A percentile compares a stretch with the other conserved stretches of the same genome.
phyloP scores from a whole-genome alignment of 2,888 invertebrate species.

The Orthonevra nobilis region DNA sequence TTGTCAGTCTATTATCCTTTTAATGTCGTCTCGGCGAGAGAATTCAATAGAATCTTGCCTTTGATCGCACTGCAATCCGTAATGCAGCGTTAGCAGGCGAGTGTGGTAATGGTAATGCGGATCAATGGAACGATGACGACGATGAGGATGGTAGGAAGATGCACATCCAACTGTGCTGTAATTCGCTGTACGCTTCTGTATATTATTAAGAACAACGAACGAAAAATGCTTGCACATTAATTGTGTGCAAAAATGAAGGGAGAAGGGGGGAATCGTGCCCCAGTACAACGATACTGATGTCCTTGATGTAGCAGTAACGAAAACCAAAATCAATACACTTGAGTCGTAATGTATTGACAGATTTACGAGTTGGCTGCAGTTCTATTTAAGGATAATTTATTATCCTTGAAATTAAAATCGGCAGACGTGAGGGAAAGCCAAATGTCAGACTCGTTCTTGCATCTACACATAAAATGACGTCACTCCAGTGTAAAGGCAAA shows the following conservation, averaged over 20 bases:
- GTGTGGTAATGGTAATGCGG: constrained; percentile 39
- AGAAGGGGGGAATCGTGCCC: no score
- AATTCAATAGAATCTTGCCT: constrained; percentile 54
- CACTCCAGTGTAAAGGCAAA: constrained; percentile 1
- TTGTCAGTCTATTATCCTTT: constrained; percentile 49
- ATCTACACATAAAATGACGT: constrained; percentile 25
- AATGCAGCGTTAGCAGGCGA: no score
- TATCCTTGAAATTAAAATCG: constrained; percentile 60
- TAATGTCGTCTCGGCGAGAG: constrained; percentile 34
- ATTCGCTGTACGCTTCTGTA: no score
- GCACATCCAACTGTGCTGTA: constrained; percentile 58
- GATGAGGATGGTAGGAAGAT: constrained; percentile 45
- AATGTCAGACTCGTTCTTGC: background rate
- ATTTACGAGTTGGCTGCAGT: constrained; percentile 60
- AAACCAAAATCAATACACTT: constrained; percentile 48
- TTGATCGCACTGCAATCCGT: constrained; percentile 59
- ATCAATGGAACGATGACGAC: constrained; percentile 37
- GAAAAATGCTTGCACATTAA: constrained; percentile 21
- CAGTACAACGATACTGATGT: no score
- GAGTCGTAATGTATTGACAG: constrained; percentile 59
- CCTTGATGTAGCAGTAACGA: no score
- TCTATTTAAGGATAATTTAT: constrained; percentile 62
- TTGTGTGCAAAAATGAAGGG: no score
- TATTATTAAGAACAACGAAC: constrained; percentile 37
- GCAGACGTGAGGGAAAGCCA: background rate